Base-by-base conservation (phyloP, 2,113 vertebrate species). In the Trochalopteron elliotii region DNA sequence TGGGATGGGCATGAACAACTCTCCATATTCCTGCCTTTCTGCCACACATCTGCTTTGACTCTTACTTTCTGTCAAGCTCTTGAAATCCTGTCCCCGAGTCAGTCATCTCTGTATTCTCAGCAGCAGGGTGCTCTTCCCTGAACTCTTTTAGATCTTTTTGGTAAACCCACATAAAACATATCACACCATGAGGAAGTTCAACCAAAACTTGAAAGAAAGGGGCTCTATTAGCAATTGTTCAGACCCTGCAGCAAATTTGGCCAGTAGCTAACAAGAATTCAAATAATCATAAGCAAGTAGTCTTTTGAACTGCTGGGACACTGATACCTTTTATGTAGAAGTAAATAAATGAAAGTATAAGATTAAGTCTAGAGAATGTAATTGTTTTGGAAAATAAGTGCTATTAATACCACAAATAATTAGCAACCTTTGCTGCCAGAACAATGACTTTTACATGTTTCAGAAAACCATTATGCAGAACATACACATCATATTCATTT, bases 401-500 rank as follows among this genome's bases (percentile, higher is more conserved):
- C 23, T 89, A 71, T 42, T 79, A 91, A 76, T 78, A 68, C 37
- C 25, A 87, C 31, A 81, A 50, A 53, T 68, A 87, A 68, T 4
- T 23, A 71, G 31, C 25, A 30, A 74, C 52, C 64, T 94, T 93
- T 74, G 57, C 71, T 63, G 28, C 53, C 71, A 78, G 60, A 69
- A 83, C 59, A 44, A 72, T 67, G 89, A 82, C 39, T 49, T 91
- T 49, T 37, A 74, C 17, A 37, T 22, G 31, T 74, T 94, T 92
- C 67, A 82, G 60, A 81, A 85, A 90, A 39, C n/a, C 57, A 37
- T 64, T 83, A 64, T 30, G 28, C 17, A 87, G 67, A 81, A 89
- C 31, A 90, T 21, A 80, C 63, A 68, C 21, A 95, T 30, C 25
- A n/a, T 69, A 85, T 79, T 95, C 94, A 94, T 47, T 95, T 89